These are phyloP conservation scores for Etheostoma perlongum DNA, from an alignment of 2,797 vertebrate species.

Conservation along the genomic window DNA sequence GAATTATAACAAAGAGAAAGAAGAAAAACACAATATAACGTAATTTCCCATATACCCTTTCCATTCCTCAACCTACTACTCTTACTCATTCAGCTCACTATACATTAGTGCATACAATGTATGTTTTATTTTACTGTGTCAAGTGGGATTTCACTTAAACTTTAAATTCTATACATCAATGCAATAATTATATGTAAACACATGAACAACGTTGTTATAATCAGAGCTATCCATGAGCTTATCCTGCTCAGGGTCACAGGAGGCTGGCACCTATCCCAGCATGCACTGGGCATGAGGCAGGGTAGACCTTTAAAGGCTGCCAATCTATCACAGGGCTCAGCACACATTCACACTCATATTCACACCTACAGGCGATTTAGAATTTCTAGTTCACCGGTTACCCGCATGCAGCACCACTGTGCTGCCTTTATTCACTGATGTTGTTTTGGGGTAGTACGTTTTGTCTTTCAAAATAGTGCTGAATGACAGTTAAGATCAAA, in stretches of 20 bases:
- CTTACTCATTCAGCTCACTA: too few species aligned
- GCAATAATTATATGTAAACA: too few species aligned
- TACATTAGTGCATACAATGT: too few species aligned
- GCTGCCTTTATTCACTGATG: slow-evolving; percentile 5
- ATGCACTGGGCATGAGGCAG: slow-evolving; percentile 43
- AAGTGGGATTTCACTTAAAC: background rate
- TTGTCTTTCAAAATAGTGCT: background rate
- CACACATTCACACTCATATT: slow-evolving; percentile 56
- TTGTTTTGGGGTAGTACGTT: background rate
- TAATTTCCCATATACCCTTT: too few species aligned
- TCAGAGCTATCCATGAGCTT: background rate
- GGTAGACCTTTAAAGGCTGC: slow-evolving; percentile 44
- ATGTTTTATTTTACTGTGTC: too few species aligned
- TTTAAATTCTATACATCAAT: background rate
- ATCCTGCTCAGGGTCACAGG: slow-evolving; percentile 18
- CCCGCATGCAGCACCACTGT: slow-evolving; percentile 4
- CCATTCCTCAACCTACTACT: too few species aligned
- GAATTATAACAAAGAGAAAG: too few species aligned
- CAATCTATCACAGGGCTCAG: slow-evolving; percentile 38
- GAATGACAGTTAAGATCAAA: background rate
- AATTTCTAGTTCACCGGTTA: slow-evolving; percentile 52
- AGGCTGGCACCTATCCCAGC: slow-evolving; percentile 46
- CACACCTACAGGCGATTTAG: slow-evolving; percentile 59
- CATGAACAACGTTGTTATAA: background rate
- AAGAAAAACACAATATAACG: too few species aligned